Percentiles rank a stretch among this genome's conserved stretches.
Conservation (phyloP, 2,113 vertebrate genomes). For the Callocephalon fimbriatum region DNA sequence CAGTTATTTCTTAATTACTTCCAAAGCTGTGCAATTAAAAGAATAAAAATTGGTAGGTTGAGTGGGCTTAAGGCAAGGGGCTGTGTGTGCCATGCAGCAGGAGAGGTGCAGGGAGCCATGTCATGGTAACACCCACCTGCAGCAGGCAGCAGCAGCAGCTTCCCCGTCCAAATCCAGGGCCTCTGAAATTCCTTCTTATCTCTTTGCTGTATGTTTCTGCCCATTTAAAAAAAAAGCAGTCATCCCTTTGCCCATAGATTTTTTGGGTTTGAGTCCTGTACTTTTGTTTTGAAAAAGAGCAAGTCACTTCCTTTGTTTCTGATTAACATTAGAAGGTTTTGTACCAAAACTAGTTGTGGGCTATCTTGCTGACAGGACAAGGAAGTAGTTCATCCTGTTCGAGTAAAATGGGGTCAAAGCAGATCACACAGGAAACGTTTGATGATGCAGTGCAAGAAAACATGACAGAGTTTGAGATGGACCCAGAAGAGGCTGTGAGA, state of each 20-base stretch:
- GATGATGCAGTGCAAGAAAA: slow-evolving; percentile 91
- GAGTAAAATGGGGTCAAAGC: slow-evolving; percentile 81
- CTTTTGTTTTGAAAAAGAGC: not conserved
- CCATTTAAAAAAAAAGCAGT: fast-evolving
- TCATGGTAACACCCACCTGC: fast-evolving
- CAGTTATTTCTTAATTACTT: no score
- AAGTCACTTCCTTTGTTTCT: fast-evolving
- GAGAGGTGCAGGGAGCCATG: not conserved
- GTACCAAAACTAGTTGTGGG: fast-evolving
- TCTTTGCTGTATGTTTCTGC: fast-evolving
- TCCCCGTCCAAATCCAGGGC: fast-evolving
- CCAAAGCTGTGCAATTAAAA: no score
- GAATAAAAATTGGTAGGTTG: no score
- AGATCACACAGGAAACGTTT: slow-evolving; percentile 93
- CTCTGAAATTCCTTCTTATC: fast-evolving
- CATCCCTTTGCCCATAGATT: fast-evolving
- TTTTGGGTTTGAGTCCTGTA: fast-evolving
- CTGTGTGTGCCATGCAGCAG: fast-evolving
- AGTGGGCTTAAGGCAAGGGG: no score
- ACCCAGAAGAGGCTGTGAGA: slow-evolving; percentile 84
- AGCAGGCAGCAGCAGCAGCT: not conserved
- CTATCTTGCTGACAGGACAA: not conserved
- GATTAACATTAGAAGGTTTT: fast-evolving
- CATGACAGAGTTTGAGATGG: slow-evolving; percentile 91
- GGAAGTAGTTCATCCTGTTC: fast-evolving